Conservation (phyloP, 2,797 vertebrate genomes). For the Sebastes taczanowskii region DNA sequence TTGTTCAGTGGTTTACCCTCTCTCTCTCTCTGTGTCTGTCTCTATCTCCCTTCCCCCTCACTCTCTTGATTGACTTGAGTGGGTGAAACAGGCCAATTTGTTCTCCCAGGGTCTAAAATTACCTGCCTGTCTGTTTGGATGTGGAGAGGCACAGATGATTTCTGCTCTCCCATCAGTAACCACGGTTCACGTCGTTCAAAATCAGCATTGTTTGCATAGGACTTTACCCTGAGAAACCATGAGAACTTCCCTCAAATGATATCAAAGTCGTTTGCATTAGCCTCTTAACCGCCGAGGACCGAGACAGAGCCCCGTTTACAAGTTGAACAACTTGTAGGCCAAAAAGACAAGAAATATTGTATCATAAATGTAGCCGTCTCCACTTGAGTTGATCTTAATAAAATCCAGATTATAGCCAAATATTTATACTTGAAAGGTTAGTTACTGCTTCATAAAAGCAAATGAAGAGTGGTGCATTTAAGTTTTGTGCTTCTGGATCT, state of each 20-base stretch:
- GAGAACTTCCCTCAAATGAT: slow-evolving; percentile 38
- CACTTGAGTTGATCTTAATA: background rate
- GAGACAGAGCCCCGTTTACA: background rate
- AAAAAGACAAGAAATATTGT: background rate
- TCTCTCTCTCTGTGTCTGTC: background rate
- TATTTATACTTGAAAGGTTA: background rate
- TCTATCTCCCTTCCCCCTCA: slow-evolving; percentile 36
- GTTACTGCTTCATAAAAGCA: background rate
- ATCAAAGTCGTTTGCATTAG: slow-evolving; percentile 32
- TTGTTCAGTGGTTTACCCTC: background rate
- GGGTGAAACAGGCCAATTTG: slow-evolving; percentile 73
- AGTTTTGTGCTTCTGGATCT: background rate
- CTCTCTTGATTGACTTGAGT: slow-evolving; percentile 72
- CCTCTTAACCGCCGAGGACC: background rate
- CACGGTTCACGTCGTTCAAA: slow-evolving; percentile 34
- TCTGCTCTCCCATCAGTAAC: slow-evolving; percentile 58
- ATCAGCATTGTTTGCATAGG: slow-evolving; percentile 53
- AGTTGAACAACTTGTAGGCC: background rate
- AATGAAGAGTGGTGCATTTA: background rate
- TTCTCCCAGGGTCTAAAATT: slow-evolving; percentile 74
- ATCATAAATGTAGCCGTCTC: background rate
- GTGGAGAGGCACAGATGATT: slow-evolving; percentile 58
- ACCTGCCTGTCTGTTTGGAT: slow-evolving; percentile 76
- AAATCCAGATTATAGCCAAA: background rate
- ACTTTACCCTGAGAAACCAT: slow-evolving; percentile 13